Evolutionary conservation across 2,113 vertebrate genomes (phyloP).

Genomic region (Toxotes chatareus): DNA sequence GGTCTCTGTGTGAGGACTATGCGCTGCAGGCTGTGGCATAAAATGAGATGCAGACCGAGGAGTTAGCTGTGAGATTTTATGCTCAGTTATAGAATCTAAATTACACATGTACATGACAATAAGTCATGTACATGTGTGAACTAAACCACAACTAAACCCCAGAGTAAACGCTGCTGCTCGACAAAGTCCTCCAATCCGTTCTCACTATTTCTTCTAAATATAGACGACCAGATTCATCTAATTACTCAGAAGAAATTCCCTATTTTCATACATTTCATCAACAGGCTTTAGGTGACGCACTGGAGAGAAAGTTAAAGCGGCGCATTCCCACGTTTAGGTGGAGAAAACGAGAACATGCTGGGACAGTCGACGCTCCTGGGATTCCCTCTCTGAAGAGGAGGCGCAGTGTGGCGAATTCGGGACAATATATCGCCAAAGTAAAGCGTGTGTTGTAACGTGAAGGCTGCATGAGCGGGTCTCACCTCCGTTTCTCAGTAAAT

Average conservation of each 20-base stretch:
- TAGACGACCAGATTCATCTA: not conserved
- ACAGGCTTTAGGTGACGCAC: not conserved
- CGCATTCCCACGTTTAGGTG: not conserved
- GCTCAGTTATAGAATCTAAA: not conserved
- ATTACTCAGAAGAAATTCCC: not conserved
- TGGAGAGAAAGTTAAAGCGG: not conserved
- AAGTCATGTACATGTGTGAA: too few species aligned
- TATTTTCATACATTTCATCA: not conserved
- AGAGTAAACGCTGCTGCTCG: not conserved
- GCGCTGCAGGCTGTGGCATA: not conserved
- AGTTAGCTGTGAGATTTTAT: not conserved
- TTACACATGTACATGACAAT: not conserved
- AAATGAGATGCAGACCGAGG: not conserved
- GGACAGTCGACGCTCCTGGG: not conserved
- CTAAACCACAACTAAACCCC: too few species aligned
- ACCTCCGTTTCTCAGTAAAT: not conserved
- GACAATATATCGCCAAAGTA: constrained; percentile 27
- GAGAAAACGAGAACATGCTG: not conserved
- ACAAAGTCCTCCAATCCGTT: not conserved
- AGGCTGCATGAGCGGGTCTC: not conserved
- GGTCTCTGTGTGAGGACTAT: not conserved
- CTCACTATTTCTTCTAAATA: not conserved
- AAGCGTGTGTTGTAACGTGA: not conserved
- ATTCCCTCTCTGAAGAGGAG: constrained; percentile 31
- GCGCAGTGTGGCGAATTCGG: not conserved